Conservation (phyloP, 2,113 vertebrate species). For the Mus spicilegus region DNA sequence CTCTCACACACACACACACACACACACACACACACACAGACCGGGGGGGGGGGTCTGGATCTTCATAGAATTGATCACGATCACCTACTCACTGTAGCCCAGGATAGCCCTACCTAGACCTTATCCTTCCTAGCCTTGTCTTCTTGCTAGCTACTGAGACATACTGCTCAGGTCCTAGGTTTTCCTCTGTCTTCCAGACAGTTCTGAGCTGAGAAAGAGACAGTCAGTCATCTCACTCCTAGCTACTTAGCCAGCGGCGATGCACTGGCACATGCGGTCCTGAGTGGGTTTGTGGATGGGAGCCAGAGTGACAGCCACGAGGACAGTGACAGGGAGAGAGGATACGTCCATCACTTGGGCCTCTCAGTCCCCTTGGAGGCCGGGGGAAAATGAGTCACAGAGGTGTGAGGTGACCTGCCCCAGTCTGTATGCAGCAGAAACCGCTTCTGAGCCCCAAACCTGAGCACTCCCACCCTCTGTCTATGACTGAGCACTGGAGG, state of each 20-base stretch:
- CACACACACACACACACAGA: background rate
- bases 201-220: background rate
- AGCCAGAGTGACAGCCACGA: background rate
- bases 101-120: background rate
- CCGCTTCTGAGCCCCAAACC: background rate
- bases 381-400: background rate
- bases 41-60: fast-evolving
- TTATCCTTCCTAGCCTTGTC: background rate
- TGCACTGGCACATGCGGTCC: background rate
- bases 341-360: background rate
- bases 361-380: background rate
- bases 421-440: background rate
- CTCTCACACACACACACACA: background rate
- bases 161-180: background rate
- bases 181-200: background rate
- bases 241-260: background rate
- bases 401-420: background rate
- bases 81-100: background rate
- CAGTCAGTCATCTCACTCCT: background rate
- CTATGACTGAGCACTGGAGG: fast-evolving
- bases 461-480: background rate
- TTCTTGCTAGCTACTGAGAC: background rate
- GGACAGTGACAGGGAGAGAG: background rate
- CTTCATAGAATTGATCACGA: background rate
- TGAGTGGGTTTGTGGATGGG: background rate